Evolutionary conservation across 2,113 vertebrate genomes (phyloP), one percentile per base, ranked within the genome.

Genomic region (Seriola aureovittata): DNA sequence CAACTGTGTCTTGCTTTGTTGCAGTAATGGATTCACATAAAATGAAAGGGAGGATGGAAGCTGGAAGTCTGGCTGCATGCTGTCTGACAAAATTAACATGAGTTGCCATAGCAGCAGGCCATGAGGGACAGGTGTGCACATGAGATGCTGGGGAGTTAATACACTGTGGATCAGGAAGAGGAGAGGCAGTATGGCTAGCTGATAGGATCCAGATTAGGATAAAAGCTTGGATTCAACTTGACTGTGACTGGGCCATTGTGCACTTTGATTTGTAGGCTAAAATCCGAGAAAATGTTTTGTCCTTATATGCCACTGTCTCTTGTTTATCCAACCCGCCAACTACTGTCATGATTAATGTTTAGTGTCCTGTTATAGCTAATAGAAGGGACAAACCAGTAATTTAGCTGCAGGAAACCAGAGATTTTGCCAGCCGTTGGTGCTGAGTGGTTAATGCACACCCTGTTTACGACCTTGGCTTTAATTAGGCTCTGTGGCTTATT

Each of bases 101-200:
- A 63, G 94, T 94, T 95, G 79, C 92, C 86, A 94, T 94, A 86
- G 92, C 84, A 93, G 76, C 89, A 70, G 83, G 75, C 85, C 86
- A 85, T 83, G 48, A 85, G 88, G 93, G 82, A 92, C 89, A 92
- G 85, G 87, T 92, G 88, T 87, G 80, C 88, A 78, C 85, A 63
- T 72, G 90, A 81, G 88, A 86, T 88, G 90, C 84, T 77, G 66
- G 70, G 81, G 72, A 85, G 88, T 76, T 80, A 79, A 88, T 81
- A 71, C 69, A 52, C 71, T 55, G 65, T 58, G 87, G 73, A 85
- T 84, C 48, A 67, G 83, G 52, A 68, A 73, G 58, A 78, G 50
- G 57, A 78, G 52, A 85, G 50, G 48, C 69, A 64, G 74, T 6
- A 8, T 42, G 71, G 67, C 13, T 54, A 17, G 19, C 50, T 77